phyloP scores from a whole-genome alignment of 2,113 vertebrate species.

The Indri indri region DNA sequence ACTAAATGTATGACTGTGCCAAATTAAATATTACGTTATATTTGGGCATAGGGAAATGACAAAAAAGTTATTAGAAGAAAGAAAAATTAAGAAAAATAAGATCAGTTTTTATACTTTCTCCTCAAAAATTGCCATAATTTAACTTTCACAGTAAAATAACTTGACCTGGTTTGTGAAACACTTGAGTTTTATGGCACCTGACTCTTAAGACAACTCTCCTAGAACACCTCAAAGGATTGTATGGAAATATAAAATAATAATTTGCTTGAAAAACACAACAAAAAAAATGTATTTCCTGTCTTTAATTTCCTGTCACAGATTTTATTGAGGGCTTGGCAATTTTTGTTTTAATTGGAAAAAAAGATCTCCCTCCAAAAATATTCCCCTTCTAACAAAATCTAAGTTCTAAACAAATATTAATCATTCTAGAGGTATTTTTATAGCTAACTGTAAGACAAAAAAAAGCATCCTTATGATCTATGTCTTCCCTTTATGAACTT shows the following conservation, averaged over 20 bases:
- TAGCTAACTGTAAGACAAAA: not conserved
- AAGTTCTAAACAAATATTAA: conserved; percentile 10
- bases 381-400: not conserved
- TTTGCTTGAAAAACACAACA: not conserved
- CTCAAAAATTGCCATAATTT: not conserved
- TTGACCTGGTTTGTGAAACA: not conserved
- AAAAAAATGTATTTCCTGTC: not conserved
- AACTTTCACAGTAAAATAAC: not conserved
- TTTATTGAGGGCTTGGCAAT: not conserved
- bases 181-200: not conserved
- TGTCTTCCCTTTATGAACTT: conserved; percentile 11
- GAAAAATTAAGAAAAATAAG: not conserved
- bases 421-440: not conserved
- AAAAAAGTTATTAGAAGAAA: not conserved
- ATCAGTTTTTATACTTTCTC: not conserved
- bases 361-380: not conserved
- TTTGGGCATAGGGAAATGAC: not conserved
- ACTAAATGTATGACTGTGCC: not conserved
- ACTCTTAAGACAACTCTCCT: not conserved
- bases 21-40: not conserved
- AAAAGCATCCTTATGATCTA: not conserved
- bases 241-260: not conserved
- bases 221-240: not conserved
- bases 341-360: conserved; percentile 23
- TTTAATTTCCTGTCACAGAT: not conserved